These are phyloP conservation scores for Sphenopsis melanotis DNA, from an alignment of 2,797 vertebrate genomes.

Conservation along the genomic window DNA sequence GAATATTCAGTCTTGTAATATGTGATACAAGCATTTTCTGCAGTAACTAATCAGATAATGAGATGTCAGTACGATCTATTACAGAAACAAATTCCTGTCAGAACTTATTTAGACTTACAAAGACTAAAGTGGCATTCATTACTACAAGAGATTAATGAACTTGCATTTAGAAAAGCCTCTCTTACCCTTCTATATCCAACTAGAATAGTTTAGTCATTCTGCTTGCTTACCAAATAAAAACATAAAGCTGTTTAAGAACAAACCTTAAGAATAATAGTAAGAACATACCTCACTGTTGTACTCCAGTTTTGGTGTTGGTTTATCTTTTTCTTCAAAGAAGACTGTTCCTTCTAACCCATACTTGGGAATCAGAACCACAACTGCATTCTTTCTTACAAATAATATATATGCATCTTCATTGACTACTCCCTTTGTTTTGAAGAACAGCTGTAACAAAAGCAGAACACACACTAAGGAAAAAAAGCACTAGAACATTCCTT, in stretches of 20 bases:
- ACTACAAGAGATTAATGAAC: not conserved
- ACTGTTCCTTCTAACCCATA: conserved; percentile 95
- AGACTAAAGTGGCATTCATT: not conserved
- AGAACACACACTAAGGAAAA: not conserved
- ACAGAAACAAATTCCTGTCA: not conserved
- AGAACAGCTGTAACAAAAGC: conserved; percentile 85
- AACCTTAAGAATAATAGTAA: not conserved
- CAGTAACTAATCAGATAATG: not conserved
- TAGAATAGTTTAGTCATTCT: not conserved
- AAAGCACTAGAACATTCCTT: not conserved
- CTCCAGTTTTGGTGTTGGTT: conserved; percentile 75
- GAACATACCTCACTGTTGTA: conserved; percentile 87
- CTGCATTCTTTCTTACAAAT: conserved; percentile 95
- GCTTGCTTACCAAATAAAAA: not conserved
- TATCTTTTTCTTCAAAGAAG: conserved; percentile 91
- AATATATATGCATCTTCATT: conserved; percentile 94
- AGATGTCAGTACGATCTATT: not conserved
- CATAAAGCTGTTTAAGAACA: not conserved
- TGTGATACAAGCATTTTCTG: not conserved
- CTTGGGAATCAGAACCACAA: conserved; percentile 96
- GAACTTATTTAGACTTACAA: not conserved
- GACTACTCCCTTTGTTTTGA: conserved; percentile 89
- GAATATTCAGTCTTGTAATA: not conserved
- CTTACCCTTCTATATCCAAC: not conserved
- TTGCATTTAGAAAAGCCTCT: not conserved